Evolutionary conservation across 2,113 vertebrate species (phyloP).

Genomic region (Scortum barcoo): DNA sequence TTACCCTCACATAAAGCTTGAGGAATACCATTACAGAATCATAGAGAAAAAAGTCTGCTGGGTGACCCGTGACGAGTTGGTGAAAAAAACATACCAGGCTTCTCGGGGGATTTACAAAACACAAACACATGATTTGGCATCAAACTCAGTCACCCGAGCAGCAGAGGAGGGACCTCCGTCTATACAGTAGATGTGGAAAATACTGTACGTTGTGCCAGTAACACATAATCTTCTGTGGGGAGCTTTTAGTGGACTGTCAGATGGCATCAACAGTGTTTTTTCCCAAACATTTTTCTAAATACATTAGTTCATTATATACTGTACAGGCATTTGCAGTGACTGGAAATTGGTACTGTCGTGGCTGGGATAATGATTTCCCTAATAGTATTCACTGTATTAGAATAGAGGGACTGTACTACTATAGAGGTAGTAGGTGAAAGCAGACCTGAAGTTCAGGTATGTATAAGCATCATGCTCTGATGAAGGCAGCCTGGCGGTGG

Average conservation of each 20-base stretch:
- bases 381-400: background rate
- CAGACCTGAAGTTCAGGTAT: too few species aligned
- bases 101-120: constrained; percentile 63
- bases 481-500: background rate
- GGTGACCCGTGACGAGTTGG: constrained; percentile 53
- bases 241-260: constrained; percentile 23
- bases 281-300: background rate
- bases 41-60: constrained; percentile 41
- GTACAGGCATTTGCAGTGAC: background rate
- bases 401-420: background rate
- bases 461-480: too few species aligned
- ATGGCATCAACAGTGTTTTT: constrained; percentile 2
- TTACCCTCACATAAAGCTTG: constrained; percentile 38
- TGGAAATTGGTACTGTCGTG: background rate
- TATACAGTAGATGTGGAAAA: constrained; percentile 20
- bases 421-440: too few species aligned
- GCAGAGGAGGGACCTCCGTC: constrained; percentile 26
- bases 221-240: background rate
- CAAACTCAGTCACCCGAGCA: constrained; percentile 31
- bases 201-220: background rate
- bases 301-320: background rate
- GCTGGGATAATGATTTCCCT: background rate
- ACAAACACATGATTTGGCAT: constrained; percentile 67
- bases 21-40: constrained; percentile 33
- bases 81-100: constrained; percentile 25